Evolutionary conservation across 2,888 invertebrate genomes (phyloP), one percentile per base, ranked within the genome.

Genomic region (Diarsia dahlii): DNA sequence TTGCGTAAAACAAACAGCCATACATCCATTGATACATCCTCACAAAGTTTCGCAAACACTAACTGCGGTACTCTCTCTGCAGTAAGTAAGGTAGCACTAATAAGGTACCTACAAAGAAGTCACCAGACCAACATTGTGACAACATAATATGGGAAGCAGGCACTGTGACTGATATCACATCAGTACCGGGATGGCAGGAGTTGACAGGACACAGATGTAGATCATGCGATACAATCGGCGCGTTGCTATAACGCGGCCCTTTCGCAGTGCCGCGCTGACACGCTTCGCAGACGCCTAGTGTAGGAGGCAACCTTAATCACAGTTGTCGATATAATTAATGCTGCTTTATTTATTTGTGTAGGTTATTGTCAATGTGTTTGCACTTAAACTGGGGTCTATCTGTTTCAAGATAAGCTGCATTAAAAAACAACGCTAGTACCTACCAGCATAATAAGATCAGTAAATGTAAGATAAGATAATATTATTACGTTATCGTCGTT

Each of bases 251-350:
- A 85, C 80, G 81, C 80, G 83, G 74, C 78, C 81, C 78, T 86
- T 87, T 73, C 82, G 84, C 74, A 77, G 81, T 68, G 78, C 79
- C 82, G 78, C 82, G 78, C 71, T 80, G 71, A 72, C 80, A 65
- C 76, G 64, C 62, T 60, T 78, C 70, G 48, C 83, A 74, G 71
- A 76, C 69, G 39, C 12, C 39, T 39, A 39, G 39, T 39, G 39
- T 39, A 39, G n/a, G n/a, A 5, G 39, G 3, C 39, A 5, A 39
- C 39, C 2, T 39, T 39, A 39, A 39, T 39, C 46, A 39, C 58
- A 63, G 34, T 58, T 50, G n/a, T 58, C 80, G 81, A 80, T 80
- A 54, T 28, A n/a, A 39, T 39, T 34, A 39, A 2, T 52, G 50
- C 45, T 34, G 64, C 18, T 52, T 63, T 39, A n/a, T 39, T 48